Conservation (phyloP, 2,797 vertebrate genomes). For the Pteropus rufus region DNA sequence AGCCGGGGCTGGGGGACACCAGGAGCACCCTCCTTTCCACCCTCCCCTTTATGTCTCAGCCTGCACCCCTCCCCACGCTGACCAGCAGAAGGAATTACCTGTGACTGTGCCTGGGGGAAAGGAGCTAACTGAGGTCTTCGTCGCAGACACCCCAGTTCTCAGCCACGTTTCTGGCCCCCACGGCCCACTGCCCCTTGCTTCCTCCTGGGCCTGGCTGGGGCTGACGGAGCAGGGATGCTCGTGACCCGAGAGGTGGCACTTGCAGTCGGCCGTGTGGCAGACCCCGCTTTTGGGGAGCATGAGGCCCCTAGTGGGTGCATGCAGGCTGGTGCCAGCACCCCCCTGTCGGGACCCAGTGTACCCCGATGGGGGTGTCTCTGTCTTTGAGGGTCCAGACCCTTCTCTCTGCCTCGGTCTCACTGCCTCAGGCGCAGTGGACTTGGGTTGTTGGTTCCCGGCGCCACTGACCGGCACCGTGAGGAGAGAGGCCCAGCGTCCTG, state of each 20-base stretch:
- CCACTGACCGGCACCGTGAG: background rate
- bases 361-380: background rate
- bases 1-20: too few species aligned
- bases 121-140: background rate
- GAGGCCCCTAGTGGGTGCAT: too few species aligned
- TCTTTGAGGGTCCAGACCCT: background rate
- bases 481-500: background rate
- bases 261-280: background rate
- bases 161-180: background rate
- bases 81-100: background rate
- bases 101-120: background rate
- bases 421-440: background rate
- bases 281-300: background rate
- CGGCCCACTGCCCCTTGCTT: background rate
- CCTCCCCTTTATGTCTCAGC: background rate
- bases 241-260: too few species aligned
- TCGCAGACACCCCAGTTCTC: rapidly evolving
- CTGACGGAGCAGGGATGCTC: rapidly evolving
- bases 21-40: background rate
- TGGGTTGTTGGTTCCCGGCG: background rate
- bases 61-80: rapidly evolving
- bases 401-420: rapidly evolving
- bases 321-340: rapidly evolving
- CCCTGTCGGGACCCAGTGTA: background rate
- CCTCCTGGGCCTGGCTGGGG: background rate